These are phyloP conservation scores for Thumatha senex DNA, from an alignment of 2,888 invertebrate genomes.

Conservation along the genomic window DNA sequence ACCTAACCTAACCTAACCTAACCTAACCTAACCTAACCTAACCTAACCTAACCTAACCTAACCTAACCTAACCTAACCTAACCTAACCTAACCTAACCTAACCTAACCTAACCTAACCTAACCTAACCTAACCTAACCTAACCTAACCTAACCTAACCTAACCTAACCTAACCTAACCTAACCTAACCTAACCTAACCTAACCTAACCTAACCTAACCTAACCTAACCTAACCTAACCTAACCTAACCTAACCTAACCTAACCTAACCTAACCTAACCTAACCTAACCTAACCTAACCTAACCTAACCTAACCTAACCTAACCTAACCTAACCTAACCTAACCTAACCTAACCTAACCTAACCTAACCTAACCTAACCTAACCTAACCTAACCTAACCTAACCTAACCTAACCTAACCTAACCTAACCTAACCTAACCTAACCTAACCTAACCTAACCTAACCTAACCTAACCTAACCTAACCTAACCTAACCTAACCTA, in stretches of 20 bases:
- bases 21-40: conserved; percentile 9
- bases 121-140: conserved; percentile 8
- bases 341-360: conserved; percentile 9
- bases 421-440: conserved; percentile 9
- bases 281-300: conserved; percentile 9
- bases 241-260: conserved; percentile 9
- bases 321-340: conserved; percentile 8
- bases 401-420: conserved; percentile 5
- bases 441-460: conserved; percentile 5
- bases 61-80: conserved; percentile 9
- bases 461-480: conserved; percentile 8
- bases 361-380: conserved; percentile 9
- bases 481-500: conserved; percentile 8
- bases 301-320: conserved; percentile 9
- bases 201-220: conserved; percentile 9
- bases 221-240: conserved; percentile 9
- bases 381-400: conserved; percentile 9
- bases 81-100: conserved; percentile 8
- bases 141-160: conserved; percentile 9
- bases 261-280: conserved; percentile 8
- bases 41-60: conserved; percentile 9
- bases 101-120: conserved; percentile 9
- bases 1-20: conserved; percentile 7
- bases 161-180: conserved; percentile 9
- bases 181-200: conserved; percentile 9